Conservation (phyloP, 2,888 invertebrate species). For the Coecobrya sp. region DNA sequence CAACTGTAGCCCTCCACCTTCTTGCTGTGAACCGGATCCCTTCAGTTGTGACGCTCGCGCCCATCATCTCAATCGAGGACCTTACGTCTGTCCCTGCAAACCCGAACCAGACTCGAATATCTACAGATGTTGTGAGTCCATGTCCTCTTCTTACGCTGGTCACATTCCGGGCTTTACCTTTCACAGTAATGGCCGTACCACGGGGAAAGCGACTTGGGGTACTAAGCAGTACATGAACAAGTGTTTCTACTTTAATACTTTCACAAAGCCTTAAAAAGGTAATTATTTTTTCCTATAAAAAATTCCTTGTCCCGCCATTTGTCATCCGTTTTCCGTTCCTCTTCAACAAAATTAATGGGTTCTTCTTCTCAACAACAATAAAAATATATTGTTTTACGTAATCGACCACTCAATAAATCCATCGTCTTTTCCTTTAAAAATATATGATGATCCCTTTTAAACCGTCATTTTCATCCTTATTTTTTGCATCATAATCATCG, state of each 20-base stretch:
- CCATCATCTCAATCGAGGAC: slow-evolving; percentile 83
- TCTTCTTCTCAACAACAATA: slow-evolving; percentile 4
- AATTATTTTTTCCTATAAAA: neutral
- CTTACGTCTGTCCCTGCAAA: slow-evolving; percentile 82
- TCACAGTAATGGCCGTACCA: slow-evolving; percentile 82
- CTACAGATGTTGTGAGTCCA: slow-evolving; percentile 82
- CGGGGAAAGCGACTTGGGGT: slow-evolving; percentile 83
- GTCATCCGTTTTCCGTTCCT: neutral
- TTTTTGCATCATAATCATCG: slow-evolving; percentile 50
- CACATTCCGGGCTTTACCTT: slow-evolving; percentile 84
- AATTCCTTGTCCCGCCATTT: neutral
- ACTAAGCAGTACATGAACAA: slow-evolving; percentile 84
- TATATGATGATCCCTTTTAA: slow-evolving; percentile 69
- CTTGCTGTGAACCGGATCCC: slow-evolving; percentile 15
- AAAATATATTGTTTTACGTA: slow-evolving; percentile 30
- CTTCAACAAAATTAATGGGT: slow-evolving; percentile 44
- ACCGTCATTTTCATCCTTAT: slow-evolving; percentile 59
- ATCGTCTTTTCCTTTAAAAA: slow-evolving; percentile 38
- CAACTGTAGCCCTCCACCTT: slow-evolving; percentile 40
- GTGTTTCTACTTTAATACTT: slow-evolving; percentile 84
- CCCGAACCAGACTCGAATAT: slow-evolving; percentile 81
- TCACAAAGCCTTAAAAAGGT: slow-evolving; percentile 72
- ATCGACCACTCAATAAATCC: slow-evolving; percentile 69
- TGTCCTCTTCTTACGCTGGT: slow-evolving; percentile 81
- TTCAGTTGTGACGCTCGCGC: slow-evolving; percentile 78